Evolutionary conservation across 1,140 invertebrate genomes (phyloP).

Genomic region (Diachasma alloeum): DNA sequence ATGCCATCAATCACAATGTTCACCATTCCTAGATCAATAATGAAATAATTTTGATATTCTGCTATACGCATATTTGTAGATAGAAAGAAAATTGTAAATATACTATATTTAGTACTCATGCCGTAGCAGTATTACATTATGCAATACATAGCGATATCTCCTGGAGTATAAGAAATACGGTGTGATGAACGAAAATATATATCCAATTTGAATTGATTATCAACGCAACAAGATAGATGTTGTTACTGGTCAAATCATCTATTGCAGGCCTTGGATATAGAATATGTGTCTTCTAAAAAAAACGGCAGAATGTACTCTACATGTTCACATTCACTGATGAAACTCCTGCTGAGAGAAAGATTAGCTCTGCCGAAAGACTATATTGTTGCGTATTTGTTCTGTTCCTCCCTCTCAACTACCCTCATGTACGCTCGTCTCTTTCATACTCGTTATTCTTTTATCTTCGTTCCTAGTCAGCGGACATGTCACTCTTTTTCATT

Average conservation of each 20-base stretch:
- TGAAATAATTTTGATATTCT: neutral
- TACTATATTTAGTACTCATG: neutral
- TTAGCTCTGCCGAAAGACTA: no score
- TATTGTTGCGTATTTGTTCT: no score
- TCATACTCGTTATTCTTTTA: no score
- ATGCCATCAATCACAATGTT: neutral
- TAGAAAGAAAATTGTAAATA: neutral
- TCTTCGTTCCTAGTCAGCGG: no score
- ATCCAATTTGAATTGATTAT: no score
- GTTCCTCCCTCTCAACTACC: no score
- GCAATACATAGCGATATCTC: conserved; percentile 9
- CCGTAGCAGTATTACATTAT: conserved; percentile 15
- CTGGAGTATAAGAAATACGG: neutral
- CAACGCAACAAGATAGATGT: no score
- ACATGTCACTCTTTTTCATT: no score
- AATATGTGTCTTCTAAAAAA: neutral
- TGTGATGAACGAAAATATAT: neutral
- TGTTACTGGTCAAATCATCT: neutral
- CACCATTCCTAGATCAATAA: neutral
- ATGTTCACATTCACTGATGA: neutral
- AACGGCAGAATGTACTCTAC: neutral
- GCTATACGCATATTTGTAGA: conserved; percentile 6
- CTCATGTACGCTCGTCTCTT: no score
- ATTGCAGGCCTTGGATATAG: neutral
- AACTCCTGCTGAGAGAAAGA: no score